A percentile compares a stretch with the other conserved stretches of the same genome.
Evolutionary conservation across 2,113 vertebrate genomes (phyloP).

Genomic region (Zosterops pallidus): DNA sequence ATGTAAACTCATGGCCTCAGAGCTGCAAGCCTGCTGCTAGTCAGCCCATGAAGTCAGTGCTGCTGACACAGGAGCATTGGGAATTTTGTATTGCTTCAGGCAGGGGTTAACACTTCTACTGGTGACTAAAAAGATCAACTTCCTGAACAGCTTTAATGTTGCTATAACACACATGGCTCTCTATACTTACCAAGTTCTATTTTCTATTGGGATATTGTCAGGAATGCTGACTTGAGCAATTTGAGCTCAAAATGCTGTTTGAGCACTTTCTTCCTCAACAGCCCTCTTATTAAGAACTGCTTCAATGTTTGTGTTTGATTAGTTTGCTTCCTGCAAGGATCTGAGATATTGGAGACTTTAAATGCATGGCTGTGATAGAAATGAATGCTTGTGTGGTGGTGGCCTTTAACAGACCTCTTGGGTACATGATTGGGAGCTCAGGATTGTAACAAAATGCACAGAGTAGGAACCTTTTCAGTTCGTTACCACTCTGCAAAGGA

Average conservation of each 20-base stretch:
- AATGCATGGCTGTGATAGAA: neutral
- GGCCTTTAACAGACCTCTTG: neutral
- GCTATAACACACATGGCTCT: neutral
- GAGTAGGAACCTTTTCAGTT: neutral
- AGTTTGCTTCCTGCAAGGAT: neutral
- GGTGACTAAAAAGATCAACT: neutral
- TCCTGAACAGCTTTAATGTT: neutral
- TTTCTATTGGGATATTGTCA: neutral
- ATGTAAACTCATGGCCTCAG: neutral
- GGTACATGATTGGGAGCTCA: fast-evolving
- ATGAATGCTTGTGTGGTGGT: neutral
- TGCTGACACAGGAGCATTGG: neutral
- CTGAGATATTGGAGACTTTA: neutral
- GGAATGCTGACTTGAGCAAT: neutral
- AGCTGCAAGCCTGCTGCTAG: fast-evolving
- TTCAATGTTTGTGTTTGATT: neutral
- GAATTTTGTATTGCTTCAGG: neutral
- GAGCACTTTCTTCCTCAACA: neutral
- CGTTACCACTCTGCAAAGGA: neutral
- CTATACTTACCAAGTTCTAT: neutral
- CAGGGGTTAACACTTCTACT: neutral
- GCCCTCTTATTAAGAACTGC: neutral
- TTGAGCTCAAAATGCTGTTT: neutral
- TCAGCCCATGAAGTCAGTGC: neutral
- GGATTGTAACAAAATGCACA: neutral